Percentiles rank a stretch among this genome's conserved stretches.
phyloP scores from a whole-genome alignment of 2,797 vertebrate species.

The Silurus lanzhouensis region DNA sequence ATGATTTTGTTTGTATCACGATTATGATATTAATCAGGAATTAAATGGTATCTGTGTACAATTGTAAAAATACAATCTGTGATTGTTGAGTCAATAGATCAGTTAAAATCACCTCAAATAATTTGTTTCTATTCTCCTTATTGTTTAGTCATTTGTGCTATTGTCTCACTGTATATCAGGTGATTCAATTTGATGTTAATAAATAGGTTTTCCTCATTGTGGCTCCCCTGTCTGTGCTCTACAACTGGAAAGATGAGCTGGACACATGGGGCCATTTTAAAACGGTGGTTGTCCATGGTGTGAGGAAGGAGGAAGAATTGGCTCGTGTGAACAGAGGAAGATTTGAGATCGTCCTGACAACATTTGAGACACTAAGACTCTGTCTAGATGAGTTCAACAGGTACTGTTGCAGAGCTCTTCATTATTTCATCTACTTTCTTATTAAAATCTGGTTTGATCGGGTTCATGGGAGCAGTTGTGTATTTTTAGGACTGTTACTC shows the following conservation, averaged over 20 bases:
- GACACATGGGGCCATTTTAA: slow-evolving; percentile 95
- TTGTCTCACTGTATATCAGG: neutral
- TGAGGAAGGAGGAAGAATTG: slow-evolving; percentile 85
- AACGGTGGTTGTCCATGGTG: slow-evolving; percentile 84
- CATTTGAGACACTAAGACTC: slow-evolving; percentile 88
- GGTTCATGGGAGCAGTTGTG: neutral
- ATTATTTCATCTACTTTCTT: neutral
- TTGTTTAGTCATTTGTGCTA: neutral
- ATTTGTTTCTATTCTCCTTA: neutral
- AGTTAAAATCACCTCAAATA: neutral
- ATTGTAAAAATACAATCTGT: neutral
- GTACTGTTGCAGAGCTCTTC: slow-evolving; percentile 64
- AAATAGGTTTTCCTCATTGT: slow-evolving; percentile 91
- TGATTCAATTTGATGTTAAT: neutral
- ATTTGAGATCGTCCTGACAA: slow-evolving; percentile 89
- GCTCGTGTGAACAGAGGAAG: slow-evolving; percentile 84
- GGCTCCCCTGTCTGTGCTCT: slow-evolving; percentile 91
- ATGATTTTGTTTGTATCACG: neutral
- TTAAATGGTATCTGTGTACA: neutral
- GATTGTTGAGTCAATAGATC: neutral
- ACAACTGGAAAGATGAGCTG: slow-evolving; percentile 96
- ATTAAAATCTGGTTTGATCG: no score
- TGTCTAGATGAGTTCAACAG: slow-evolving; percentile 89
- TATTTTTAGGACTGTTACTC: neutral
- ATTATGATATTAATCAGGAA: neutral